Conservation (phyloP, 2,888 invertebrate genomes). For the Alloplasta piceator region DNA sequence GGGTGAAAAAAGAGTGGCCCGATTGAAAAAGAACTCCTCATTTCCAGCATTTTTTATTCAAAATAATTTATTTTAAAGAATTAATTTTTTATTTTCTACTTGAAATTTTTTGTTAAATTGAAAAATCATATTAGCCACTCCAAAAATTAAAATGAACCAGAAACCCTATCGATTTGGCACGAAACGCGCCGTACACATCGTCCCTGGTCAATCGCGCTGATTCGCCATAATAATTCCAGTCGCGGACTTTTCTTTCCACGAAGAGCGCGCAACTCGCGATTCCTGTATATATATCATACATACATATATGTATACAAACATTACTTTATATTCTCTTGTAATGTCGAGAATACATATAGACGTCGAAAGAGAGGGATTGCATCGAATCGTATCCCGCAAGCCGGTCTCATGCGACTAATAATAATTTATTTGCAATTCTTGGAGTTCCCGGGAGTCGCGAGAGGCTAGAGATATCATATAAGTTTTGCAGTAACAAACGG, state of each 20-base stretch:
- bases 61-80: no score
- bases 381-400: constrained; percentile 46
- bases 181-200: background rate
- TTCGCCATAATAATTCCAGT: constrained; percentile 68
- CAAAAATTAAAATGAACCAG: no score
- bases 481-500: background rate
- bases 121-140: no score
- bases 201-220: constrained; percentile 59
- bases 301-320: background rate
- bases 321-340: background rate
- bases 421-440: constrained; percentile 74
- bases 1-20: no score
- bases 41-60: no score
- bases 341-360: background rate
- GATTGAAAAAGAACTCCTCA: no score
- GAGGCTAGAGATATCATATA: constrained; percentile 2
- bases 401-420: constrained; percentile 68
- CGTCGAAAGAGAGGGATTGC: constrained; percentile 4
- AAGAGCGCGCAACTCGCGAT: constrained; percentile 51
- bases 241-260: constrained; percentile 68
- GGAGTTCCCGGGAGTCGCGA: constrained; percentile 65
- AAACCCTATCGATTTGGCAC: no score
- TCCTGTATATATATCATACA: constrained; percentile 31
- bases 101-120: no score
- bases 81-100: no score